Percentiles rank a stretch among this genome's conserved stretches.
Conservation (phyloP, 2,113 vertebrate genomes). For the Kobus ellipsiprymnus region DNA sequence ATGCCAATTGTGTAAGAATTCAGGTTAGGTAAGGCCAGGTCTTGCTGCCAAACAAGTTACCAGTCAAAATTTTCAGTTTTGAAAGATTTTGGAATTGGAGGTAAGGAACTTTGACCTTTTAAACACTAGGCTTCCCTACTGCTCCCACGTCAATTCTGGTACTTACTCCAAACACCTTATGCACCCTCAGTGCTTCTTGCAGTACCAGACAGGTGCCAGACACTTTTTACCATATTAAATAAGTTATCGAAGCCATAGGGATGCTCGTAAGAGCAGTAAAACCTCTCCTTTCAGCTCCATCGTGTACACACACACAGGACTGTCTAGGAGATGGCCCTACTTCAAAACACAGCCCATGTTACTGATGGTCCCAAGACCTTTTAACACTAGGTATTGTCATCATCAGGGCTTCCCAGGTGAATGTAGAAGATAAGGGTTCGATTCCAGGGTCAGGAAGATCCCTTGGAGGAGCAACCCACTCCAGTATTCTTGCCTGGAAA, state of each 20-base stretch:
- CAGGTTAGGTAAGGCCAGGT: background rate
- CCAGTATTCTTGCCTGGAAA: background rate
- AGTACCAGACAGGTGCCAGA: background rate
- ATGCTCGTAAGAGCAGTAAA: background rate
- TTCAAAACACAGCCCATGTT: background rate
- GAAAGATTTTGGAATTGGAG: constrained; percentile 1
- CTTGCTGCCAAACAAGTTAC: background rate
- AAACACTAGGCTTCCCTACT: background rate
- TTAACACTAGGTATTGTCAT: background rate
- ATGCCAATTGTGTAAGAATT: background rate
- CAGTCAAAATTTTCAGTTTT: background rate
- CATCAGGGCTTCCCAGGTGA: background rate
- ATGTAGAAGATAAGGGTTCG: background rate
- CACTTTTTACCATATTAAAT: background rate
- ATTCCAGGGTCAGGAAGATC: background rate
- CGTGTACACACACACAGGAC: background rate
- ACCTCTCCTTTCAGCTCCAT: background rate
- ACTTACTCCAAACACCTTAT: background rate
- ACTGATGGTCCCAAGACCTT: background rate
- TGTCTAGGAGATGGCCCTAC: background rate
- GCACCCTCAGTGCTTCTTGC: background rate
- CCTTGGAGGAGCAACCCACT: background rate
- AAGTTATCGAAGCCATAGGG: background rate
- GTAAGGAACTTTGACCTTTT: background rate
- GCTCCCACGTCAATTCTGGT: background rate